These are phyloP conservation scores for Drosophila anomalata DNA, from an alignment of 2,888 invertebrate genomes.

Conservation along the genomic window DNA sequence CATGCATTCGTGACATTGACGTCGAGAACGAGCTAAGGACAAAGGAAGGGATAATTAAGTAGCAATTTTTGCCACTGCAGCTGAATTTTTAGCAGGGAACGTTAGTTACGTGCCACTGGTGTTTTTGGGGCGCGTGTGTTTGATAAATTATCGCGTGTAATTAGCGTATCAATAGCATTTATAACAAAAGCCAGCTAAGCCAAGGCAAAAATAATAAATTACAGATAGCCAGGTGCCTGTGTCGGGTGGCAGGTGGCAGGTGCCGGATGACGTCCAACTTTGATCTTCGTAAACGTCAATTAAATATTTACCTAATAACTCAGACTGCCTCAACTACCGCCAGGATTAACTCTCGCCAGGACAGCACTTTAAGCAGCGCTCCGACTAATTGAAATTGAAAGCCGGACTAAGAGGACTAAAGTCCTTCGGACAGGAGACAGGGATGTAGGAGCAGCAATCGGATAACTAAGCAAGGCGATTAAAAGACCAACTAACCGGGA, in stretches of 20 bases:
- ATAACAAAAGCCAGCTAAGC: slow-evolving; percentile 42
- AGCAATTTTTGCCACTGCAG: slow-evolving; percentile 75
- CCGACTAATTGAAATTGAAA: slow-evolving; percentile 65
- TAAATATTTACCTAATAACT: slow-evolving; percentile 61
- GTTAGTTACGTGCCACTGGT: slow-evolving; percentile 37
- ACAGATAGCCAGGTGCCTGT: neutral
- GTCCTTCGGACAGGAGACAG: slow-evolving; percentile 1
- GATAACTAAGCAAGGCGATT: slow-evolving; percentile 60
- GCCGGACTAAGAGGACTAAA: slow-evolving; percentile 38
- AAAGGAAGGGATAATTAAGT: slow-evolving; percentile 59
- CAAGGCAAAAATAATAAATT: slow-evolving; percentile 11
- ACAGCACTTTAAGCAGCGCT: slow-evolving; percentile 55
- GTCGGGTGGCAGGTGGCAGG: neutral
- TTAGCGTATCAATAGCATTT: slow-evolving; percentile 70
- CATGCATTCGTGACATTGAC: slow-evolving; percentile 74
- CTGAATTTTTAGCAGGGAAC: slow-evolving; percentile 64
- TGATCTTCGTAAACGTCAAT: slow-evolving; percentile 55
- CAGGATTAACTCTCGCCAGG: slow-evolving; percentile 9
- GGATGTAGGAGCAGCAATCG: slow-evolving; percentile 9
- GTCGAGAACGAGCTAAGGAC: slow-evolving; percentile 32
- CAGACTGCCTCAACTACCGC: slow-evolving; percentile 24
- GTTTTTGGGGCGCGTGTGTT: slow-evolving; percentile 17
- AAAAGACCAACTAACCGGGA: slow-evolving; percentile 76
- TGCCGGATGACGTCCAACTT: slow-evolving; percentile 1
- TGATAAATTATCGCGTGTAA: slow-evolving; percentile 72